Percentiles rank a stretch among this genome's conserved stretches.
These are phyloP conservation scores for Pelecanus crispus DNA, from an alignment of 2,113 vertebrate species.

Conservation along the genomic window DNA sequence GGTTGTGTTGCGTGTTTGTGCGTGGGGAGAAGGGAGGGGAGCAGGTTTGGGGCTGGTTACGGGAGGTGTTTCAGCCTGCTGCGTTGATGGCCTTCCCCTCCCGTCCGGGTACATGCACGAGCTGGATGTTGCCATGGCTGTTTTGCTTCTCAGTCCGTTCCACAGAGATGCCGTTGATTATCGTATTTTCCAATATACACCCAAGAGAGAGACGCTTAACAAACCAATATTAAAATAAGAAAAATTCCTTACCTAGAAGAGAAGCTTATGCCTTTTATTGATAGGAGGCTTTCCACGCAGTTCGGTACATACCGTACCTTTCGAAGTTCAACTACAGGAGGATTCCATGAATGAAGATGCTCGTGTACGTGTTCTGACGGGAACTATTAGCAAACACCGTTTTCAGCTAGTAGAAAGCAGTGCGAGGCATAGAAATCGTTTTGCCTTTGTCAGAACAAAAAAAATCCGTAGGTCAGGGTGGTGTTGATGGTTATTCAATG, in stretches of 20 bases:
- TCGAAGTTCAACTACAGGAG: accelerated
- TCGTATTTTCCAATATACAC: background rate
- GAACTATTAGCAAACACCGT: background rate
- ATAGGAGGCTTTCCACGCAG: accelerated
- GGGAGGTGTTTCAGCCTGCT: background rate
- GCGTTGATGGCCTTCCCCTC: accelerated
- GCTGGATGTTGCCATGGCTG: background rate
- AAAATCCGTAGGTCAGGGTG: background rate
- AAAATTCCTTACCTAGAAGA: background rate
- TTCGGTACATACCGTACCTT: accelerated
- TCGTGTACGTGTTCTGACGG: accelerated
- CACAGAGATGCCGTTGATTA: background rate
- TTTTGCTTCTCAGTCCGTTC: background rate
- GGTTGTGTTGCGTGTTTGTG: background rate
- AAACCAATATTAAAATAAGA: background rate
- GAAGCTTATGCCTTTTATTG: background rate
- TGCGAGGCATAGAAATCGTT: background rate
- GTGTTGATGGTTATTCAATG: background rate
- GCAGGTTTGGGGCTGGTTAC: background rate
- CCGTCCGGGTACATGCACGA: accelerated
- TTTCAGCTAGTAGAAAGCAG: background rate
- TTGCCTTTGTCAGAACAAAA: background rate
- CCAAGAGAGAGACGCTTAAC: background rate
- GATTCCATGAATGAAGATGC: background rate
- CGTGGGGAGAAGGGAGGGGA: background rate